These are phyloP conservation scores for Siderastrea siderea DNA, from an alignment of 92 coral and sea anemone species.

Conservation along the genomic window DNA sequence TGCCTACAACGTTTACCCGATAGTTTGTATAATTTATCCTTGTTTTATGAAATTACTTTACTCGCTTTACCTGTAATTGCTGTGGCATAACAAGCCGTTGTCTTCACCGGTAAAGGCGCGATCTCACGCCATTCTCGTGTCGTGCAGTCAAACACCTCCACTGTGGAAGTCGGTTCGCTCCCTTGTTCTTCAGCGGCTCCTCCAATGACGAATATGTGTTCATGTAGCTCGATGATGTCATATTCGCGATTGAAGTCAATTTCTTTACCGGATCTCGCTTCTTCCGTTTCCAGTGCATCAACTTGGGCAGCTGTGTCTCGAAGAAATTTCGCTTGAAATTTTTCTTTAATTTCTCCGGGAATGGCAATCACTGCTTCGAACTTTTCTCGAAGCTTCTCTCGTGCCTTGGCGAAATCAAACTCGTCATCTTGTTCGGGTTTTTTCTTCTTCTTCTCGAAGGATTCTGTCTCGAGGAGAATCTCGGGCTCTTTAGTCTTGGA, in stretches of 20 bases:
- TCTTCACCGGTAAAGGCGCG: slow-evolving; percentile 78
- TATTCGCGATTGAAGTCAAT: slow-evolving; percentile 76
- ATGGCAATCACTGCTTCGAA: slow-evolving; percentile 52
- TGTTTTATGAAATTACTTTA: background rate
- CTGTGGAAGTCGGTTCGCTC: slow-evolving; percentile 67
- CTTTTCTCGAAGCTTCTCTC: slow-evolving; percentile 53
- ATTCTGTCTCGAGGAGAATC: slow-evolving; percentile 42
- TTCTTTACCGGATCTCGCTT: slow-evolving; percentile 31
- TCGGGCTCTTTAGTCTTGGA: slow-evolving; percentile 43
- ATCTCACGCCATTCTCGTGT: slow-evolving; percentile 64
- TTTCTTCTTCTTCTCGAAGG: slow-evolving; percentile 5
- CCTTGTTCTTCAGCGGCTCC: slow-evolving; percentile 77
- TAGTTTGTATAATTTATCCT: too few species aligned
- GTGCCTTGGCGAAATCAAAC: slow-evolving; percentile 33
- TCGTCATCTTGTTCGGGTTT: slow-evolving; percentile 11
- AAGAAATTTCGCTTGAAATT: slow-evolving; percentile 73
- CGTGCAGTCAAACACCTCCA: slow-evolving; percentile 72
- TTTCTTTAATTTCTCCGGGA: slow-evolving; percentile 75
- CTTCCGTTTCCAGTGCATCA: slow-evolving; percentile 40
- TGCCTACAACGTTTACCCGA: too few species aligned
- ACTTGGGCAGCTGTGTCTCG: slow-evolving; percentile 45
- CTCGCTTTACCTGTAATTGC: slow-evolving; percentile 41
- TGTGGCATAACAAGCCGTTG: slow-evolving; percentile 88
- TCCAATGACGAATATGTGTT: slow-evolving; percentile 77
- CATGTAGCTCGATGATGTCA: slow-evolving; percentile 82